A percentile compares a stretch with the other conserved stretches of the same genome.
These are phyloP conservation scores for Pangasianodon gigas DNA, from an alignment of 2,113 vertebrate genomes.

Conservation along the genomic window DNA sequence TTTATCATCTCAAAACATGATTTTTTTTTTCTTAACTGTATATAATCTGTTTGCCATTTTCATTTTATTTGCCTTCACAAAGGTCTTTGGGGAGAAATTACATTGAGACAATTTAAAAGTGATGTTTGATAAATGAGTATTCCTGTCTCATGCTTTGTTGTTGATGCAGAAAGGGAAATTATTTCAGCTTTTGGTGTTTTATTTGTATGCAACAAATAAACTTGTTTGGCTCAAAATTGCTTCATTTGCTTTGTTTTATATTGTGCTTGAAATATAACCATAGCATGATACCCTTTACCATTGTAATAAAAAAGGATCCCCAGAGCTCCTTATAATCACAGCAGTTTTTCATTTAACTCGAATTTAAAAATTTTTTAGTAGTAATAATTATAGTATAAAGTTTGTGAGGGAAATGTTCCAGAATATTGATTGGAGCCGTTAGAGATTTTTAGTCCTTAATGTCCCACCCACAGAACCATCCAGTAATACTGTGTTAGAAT, in stretches of 20 bases:
- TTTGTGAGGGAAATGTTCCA: not conserved
- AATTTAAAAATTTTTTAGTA: not conserved
- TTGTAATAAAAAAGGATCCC: not conserved
- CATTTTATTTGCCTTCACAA: constrained; percentile 58
- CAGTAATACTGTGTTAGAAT: not conserved
- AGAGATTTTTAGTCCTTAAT: not conserved
- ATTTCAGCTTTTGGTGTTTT: constrained; percentile 78
- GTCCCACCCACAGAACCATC: not conserved
- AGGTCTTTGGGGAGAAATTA: constrained; percentile 62
- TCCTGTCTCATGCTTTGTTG: constrained; percentile 65
- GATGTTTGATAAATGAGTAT: constrained; percentile 67
- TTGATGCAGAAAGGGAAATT: constrained; percentile 71
- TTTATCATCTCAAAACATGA: constrained; percentile 43
- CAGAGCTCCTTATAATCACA: not conserved
- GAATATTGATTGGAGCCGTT: not conserved
- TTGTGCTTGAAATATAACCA: too few relatives aligned
- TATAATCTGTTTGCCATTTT: constrained; percentile 54
- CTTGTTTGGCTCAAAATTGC: constrained; percentile 68
- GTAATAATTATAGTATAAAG: not conserved
- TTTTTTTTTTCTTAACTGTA: constrained; percentile 51
- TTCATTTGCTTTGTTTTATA: not conserved
- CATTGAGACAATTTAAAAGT: constrained; percentile 54
- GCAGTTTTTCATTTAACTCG: not conserved
- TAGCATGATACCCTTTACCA: not conserved
- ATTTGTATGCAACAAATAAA: constrained; percentile 79